A percentile compares a stretch with the other conserved stretches of the same genome.
Conservation (phyloP, 2,113 vertebrate genomes). For the Melanerpes aurifrons region DNA sequence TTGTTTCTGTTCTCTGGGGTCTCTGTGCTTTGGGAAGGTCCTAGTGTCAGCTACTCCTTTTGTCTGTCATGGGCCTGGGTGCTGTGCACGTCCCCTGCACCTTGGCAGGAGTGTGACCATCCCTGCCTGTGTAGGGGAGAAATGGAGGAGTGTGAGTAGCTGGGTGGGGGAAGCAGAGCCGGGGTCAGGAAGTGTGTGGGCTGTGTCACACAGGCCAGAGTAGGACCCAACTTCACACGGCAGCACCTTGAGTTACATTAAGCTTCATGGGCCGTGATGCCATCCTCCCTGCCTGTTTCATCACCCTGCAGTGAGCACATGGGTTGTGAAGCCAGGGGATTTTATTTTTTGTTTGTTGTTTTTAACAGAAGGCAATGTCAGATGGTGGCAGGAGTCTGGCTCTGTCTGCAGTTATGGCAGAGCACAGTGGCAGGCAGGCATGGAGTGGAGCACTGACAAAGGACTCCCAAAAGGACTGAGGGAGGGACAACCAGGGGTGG, state of each 20-base stretch:
- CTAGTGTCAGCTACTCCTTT: fast-evolving
- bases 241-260: not conserved
- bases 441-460: not conserved
- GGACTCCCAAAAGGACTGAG: not conserved
- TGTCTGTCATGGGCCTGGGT: not conserved
- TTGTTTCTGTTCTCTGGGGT: not conserved
- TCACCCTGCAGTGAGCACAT: not conserved
- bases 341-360: not conserved
- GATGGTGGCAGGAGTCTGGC: not conserved
- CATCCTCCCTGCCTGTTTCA: slow-evolving; percentile 12
- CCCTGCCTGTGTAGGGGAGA: not conserved
- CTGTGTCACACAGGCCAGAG: not conserved
- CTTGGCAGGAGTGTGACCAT: not conserved
- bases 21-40: not conserved
- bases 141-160: fast-evolving
- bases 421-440: not conserved
- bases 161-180: not conserved
- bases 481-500: fast-evolving
- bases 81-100: not conserved
- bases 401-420: not conserved
- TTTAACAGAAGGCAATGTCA: not conserved
- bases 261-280: not conserved
- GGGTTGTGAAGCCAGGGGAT: not conserved
- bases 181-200: not conserved
- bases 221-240: fast-evolving